phyloP scores from a whole-genome alignment of 2,888 invertebrate genomes.

The Drosophila kanekoi region DNA sequence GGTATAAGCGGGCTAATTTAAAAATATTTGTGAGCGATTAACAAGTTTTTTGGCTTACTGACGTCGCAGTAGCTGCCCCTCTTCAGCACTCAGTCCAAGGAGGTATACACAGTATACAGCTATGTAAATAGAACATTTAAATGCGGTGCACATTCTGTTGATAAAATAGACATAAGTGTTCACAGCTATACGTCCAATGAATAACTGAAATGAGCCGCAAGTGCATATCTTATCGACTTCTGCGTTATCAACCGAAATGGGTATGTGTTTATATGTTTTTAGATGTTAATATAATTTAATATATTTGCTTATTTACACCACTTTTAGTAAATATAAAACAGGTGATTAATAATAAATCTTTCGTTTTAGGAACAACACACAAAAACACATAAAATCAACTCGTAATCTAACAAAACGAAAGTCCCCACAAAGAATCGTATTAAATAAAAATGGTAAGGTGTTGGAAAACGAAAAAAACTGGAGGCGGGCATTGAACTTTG shows the following conservation, averaged over 20 bases:
- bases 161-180: conserved; percentile 18
- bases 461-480: no score
- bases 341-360: neutral
- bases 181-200: conserved; percentile 14
- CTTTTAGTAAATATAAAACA: neutral
- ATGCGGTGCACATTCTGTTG: conserved; percentile 43
- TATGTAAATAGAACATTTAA: conserved; percentile 39
- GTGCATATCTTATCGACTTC: conserved; percentile 39
- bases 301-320: neutral
- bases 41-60: conserved; percentile 9
- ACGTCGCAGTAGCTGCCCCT: conserved; percentile 19
- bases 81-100: conserved; percentile 8
- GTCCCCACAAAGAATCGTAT: no score
- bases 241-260: conserved; percentile 27
- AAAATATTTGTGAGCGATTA: neutral
- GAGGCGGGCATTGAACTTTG: no score
- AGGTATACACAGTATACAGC: conserved; percentile 22
- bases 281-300: conserved; percentile 6
- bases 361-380: no score
- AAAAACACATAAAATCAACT: no score
- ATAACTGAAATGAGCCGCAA: conserved; percentile 23
- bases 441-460: no score
- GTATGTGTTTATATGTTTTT: neutral
- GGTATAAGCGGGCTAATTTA: conserved; percentile 4
- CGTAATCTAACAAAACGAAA: no score